A percentile compares a stretch with the other conserved stretches of the same genome.
These are phyloP conservation scores for Lasioglossum malachurum DNA, from an alignment of 2,888 invertebrate species.

Conservation along the genomic window DNA sequence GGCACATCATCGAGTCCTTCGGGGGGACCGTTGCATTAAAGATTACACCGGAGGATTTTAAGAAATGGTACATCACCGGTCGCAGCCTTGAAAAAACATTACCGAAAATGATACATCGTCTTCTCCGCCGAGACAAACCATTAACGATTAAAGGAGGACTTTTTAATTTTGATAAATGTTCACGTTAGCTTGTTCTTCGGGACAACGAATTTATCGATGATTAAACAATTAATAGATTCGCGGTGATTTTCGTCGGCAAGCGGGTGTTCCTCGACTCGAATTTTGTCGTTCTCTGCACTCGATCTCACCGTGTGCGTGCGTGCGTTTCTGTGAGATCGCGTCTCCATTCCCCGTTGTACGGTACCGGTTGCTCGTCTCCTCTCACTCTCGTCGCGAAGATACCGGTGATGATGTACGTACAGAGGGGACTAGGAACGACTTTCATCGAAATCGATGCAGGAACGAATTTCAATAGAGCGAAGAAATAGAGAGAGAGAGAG, in stretches of 20 bases:
- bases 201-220: neutral
- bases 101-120: neutral
- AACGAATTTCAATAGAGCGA: constrained; percentile 41
- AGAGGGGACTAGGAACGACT: constrained; percentile 37
- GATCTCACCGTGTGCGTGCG: neutral
- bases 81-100: neutral
- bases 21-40: neutral
- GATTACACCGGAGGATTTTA: neutral
- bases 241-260: neutral
- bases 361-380: constrained; percentile 67
- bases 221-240: neutral
- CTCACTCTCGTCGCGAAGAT: constrained; percentile 61
- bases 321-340: constrained; percentile 28
- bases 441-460: constrained; percentile 58
- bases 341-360: constrained; percentile 53
- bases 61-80: neutral
- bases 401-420: constrained; percentile 35
- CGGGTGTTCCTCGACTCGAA: neutral
- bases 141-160: neutral
- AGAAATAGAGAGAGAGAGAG: neutral
- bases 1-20: neutral
- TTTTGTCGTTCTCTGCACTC: neutral
- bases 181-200: no score
- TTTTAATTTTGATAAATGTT: neutral
- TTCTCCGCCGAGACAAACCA: neutral